Evolutionary conservation across 2,888 invertebrate species (phyloP).

Genomic region (Coelopa pilipes): DNA sequence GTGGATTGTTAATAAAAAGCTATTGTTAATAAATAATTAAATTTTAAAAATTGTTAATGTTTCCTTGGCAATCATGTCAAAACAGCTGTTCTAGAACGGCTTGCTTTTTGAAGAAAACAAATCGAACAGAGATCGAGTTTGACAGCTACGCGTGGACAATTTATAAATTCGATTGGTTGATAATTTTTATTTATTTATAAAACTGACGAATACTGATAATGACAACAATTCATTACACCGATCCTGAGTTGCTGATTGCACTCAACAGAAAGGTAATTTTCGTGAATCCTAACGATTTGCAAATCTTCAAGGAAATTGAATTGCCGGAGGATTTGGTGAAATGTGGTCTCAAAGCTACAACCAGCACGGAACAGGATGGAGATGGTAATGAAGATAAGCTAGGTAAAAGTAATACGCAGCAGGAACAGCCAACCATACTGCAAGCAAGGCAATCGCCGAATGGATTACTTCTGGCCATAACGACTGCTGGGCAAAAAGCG

Average conservation of each 20-base stretch:
- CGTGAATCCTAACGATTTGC: constrained; percentile 62
- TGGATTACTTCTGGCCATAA: constrained; percentile 71
- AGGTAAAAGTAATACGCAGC: constrained; percentile 21
- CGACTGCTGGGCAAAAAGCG: constrained; percentile 74
- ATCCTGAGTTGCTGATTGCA: constrained; percentile 59
- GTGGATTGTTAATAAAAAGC: too few relatives aligned
- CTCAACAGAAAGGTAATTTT: constrained; percentile 57
- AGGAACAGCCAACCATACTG: constrained; percentile 55
- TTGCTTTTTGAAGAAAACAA: background rate
- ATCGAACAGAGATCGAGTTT: background rate
- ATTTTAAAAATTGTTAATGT: too few relatives aligned
- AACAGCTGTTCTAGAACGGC: too few relatives aligned
- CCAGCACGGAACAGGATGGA: constrained; percentile 18
- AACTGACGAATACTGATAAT: constrained; percentile 41
- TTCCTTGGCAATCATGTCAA: background rate
- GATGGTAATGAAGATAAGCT: constrained; percentile 27
- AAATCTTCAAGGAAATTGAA: constrained; percentile 61
- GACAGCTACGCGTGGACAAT: background rate
- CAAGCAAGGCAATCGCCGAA: constrained; percentile 70
- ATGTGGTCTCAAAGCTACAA: constrained; percentile 49
- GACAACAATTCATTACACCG: constrained; percentile 55
- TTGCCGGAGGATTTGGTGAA: constrained; percentile 56
- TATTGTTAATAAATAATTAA: too few relatives aligned
- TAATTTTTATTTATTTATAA: constrained; percentile 6
- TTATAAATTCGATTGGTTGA: constrained; percentile 9